Evolutionary conservation across 1,140 invertebrate species (phyloP).

Genomic region (Phthorimaea operculella): DNA sequence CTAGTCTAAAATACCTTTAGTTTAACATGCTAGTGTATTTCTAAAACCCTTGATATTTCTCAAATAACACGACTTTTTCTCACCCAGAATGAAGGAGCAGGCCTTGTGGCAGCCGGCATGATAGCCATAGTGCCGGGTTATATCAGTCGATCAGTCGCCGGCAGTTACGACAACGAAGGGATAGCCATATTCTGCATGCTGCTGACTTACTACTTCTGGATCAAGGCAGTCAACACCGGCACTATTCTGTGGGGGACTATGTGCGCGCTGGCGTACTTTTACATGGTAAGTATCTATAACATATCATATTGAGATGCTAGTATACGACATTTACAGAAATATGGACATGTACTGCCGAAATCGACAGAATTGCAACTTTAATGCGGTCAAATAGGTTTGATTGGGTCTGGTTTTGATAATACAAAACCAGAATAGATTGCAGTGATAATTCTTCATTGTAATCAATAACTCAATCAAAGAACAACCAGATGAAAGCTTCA

Average conservation of each 20-base stretch:
- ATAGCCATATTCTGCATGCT: slow-evolving; percentile 99
- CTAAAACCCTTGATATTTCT: no score
- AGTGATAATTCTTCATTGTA: background rate
- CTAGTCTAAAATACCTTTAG: no score
- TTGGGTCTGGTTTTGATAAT: no score
- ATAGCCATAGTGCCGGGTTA: slow-evolving; percentile 98
- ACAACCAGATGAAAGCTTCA: slow-evolving; percentile 49
- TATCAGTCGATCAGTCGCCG: slow-evolving; percentile 96
- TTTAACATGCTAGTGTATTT: no score
- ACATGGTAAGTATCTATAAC: slow-evolving; percentile 96
- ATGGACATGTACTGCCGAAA: no score
- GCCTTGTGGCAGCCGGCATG: slow-evolving; percentile 92
- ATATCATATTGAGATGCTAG: no score
- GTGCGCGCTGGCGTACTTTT: slow-evolving; percentile 95
- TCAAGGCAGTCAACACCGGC: slow-evolving; percentile 96
- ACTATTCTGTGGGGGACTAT: slow-evolving; percentile 92
- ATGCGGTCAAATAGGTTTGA: no score
- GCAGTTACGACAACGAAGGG: slow-evolving; percentile 98
- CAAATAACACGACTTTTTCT: background rate
- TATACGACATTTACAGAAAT: no score
- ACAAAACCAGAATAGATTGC: no score
- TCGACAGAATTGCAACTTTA: no score
- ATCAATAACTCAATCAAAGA: slow-evolving; percentile 41
- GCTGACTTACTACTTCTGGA: slow-evolving; percentile 97
- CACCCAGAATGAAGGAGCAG: slow-evolving; percentile 89